Base-by-base conservation (phyloP, 2,888 invertebrate species). In the Hydriomena furcata region DNA sequence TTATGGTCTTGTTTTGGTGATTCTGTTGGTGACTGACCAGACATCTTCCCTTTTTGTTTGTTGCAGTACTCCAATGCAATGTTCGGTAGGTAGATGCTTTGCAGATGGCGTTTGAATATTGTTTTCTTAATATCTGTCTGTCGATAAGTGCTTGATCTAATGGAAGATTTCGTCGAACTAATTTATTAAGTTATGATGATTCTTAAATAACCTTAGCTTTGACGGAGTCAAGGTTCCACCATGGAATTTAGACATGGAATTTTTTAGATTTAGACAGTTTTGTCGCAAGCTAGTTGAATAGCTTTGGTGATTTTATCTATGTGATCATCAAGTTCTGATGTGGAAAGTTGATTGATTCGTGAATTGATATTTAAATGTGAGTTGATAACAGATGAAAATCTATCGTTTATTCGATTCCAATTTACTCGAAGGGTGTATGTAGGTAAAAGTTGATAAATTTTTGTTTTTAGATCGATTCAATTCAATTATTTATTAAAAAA, bases 41-140 rank as follows among this genome's bases (percentile, higher is more conserved):
- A 37, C 37, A 13, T 37, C 37, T 37, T 37, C 37, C 5, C 13
- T 37, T 5, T 8, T 7, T 37, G 37, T 5, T n/a, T 12, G 5
- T 10, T 13, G 2, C 37, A 37, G 6, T 25, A 25, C 13, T 12
- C 25, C n/a, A n/a, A n/a, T 6, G 5, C 13, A 6, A 37, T 25
- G 13, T 25, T 11, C 2, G n/a, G n/a, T 37, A 13, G 1, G 25
- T 10, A 5, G 37, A 12, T 7, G 24, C 25, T 5, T 3, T 25
- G 5, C 25, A 13, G 4, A 37, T 25, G n/a, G 25, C n/a, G 5
- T 25, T 13, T 5, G 13, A 5, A 12, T 37, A 37, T 12, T 37
- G 7, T 7, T n/a, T 13, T 8, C 8, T 37, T 4, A 25, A 12
- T 5, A 0, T 25, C 5, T 25, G 2, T 13, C 25, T 24, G n/a